Evolutionary conservation across 2,113 vertebrate species (phyloP).

Genomic region (Puntigrus tetrazona): DNA sequence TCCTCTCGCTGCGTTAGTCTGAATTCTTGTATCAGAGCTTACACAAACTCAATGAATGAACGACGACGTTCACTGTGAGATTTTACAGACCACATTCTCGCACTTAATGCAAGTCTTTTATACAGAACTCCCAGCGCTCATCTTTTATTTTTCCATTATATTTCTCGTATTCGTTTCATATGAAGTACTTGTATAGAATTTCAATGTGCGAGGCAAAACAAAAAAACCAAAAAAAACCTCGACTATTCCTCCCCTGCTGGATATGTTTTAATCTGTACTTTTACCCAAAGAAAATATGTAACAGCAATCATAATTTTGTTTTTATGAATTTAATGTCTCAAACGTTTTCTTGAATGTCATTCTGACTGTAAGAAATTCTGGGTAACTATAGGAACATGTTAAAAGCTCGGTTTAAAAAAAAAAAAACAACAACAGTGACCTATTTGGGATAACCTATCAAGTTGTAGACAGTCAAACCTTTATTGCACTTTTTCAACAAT

Average conservation of each 20-base stretch:
- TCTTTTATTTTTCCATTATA: background rate
- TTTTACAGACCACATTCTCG: background rate
- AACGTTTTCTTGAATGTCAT: constrained; percentile 84
- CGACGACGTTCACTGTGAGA: constrained; percentile 30
- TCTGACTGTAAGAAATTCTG: constrained; percentile 85
- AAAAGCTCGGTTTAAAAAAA: constrained; percentile 60
- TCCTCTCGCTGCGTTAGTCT: background rate
- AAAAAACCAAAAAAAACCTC: too few relatives aligned
- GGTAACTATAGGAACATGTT: constrained; percentile 75
- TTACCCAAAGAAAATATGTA: constrained; percentile 84
- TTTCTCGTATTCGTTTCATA: constrained; percentile 66
- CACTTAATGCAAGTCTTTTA: constrained; percentile 63
- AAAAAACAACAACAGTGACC: constrained; percentile 66
- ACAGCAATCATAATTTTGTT: constrained; percentile 77
- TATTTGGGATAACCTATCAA: constrained; percentile 75
- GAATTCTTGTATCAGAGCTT: background rate
- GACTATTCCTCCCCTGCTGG: constrained; percentile 32
- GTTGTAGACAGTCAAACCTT: constrained; percentile 84
- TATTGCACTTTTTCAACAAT: constrained; percentile 95
- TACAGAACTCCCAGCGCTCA: constrained; percentile 65
- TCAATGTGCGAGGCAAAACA: constrained; percentile 61
- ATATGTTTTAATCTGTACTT: constrained; percentile 72
- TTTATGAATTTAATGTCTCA: constrained; percentile 77
- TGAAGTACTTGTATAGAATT: constrained; percentile 77
- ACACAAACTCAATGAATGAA: background rate